Evolutionary conservation across 2,888 invertebrate genomes (phyloP).

Genomic region (Synergus japonicus): DNA sequence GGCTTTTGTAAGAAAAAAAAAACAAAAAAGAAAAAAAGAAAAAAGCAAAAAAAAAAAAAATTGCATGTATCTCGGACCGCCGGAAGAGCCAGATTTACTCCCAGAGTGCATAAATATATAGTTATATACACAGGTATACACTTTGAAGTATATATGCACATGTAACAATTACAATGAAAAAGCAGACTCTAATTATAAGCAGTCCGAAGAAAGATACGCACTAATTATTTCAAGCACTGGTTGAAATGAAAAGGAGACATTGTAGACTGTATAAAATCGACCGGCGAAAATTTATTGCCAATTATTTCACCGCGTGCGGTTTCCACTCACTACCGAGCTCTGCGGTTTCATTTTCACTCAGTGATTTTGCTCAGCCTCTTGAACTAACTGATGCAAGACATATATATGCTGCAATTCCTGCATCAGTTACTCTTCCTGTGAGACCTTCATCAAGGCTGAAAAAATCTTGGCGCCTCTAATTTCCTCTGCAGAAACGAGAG

Average conservation of each 20-base stretch:
- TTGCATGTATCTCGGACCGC: background rate
- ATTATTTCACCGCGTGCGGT: slow-evolving; percentile 23
- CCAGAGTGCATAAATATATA: background rate
- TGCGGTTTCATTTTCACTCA: slow-evolving; percentile 21
- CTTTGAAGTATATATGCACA: slow-evolving; percentile 9
- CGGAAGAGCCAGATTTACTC: slow-evolving; percentile 32
- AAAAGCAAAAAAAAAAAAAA: background rate
- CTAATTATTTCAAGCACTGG: slow-evolving; percentile 19
- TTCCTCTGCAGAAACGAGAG: background rate
- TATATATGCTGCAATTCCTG: slow-evolving; percentile 23
- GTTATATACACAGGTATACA: background rate
- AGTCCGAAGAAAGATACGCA: background rate
- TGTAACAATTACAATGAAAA: slow-evolving; percentile 21
- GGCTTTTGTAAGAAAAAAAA: background rate
- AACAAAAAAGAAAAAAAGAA: background rate
- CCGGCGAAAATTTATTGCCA: slow-evolving; percentile 34
- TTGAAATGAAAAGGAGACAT: slow-evolving; percentile 6
- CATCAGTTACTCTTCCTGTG: slow-evolving; percentile 10
- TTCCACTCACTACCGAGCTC: slow-evolving; percentile 16
- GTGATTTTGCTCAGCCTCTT: slow-evolving; percentile 35
- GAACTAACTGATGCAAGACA: slow-evolving; percentile 24
- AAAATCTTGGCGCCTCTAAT: slow-evolving; percentile 29
- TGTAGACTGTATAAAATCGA: slow-evolving; percentile 13
- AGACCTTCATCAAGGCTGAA: slow-evolving; percentile 19
- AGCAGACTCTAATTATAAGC: slow-evolving; percentile 30